Evolutionary conservation across 2,113 vertebrate genomes (phyloP), one percentile per base, ranked within the genome.

Genomic region (Oncorhynchus masou): DNA sequence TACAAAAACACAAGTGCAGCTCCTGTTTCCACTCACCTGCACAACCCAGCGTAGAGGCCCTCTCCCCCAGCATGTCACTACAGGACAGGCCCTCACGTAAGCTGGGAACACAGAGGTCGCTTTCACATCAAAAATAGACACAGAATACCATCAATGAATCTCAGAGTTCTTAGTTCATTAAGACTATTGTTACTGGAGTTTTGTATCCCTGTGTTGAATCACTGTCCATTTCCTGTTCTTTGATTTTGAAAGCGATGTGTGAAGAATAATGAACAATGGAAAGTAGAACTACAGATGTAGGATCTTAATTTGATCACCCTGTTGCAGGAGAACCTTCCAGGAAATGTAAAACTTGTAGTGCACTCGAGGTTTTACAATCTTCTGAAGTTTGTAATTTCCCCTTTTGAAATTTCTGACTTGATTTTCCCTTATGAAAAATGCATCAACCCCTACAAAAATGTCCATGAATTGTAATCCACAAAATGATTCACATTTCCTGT

Each of bases 21-120:
- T 92, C 88, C 84, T 80, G 74, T 91, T 91, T 88, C 88, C 83
- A 71, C 79, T 91, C 86, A 91, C 87, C 83, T 89, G 87, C 73
- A 64, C 49, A 79, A 78, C 73, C 81, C 73, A 74, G 77, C 79
- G 68, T 31, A 24, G 57, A 27, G 68, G 65, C 79, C 70, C 29
- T 27, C 75, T 71, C 71, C 67, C 71, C 22, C 16, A 85, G 82
- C 90, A 91, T 89, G 91, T 89, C 31, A 2, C 79, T 86, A 81
- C 88, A 90, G 78, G 88, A 87, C 62, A 5, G 16, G 16, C 49
- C 68, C 48, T 22, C 19, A 59, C 34, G 68, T 24, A 22, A 16
- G 51, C 48, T 25, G 66, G 2, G 68, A 72, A 73, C 16, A 4
- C 25, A 74, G 74, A 68, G 74, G 72, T 11, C 65, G 54, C 20